These are phyloP conservation scores for Chironomus striatipennis DNA, from an alignment of 1,140 invertebrate genomes.

Conservation along the genomic window DNA sequence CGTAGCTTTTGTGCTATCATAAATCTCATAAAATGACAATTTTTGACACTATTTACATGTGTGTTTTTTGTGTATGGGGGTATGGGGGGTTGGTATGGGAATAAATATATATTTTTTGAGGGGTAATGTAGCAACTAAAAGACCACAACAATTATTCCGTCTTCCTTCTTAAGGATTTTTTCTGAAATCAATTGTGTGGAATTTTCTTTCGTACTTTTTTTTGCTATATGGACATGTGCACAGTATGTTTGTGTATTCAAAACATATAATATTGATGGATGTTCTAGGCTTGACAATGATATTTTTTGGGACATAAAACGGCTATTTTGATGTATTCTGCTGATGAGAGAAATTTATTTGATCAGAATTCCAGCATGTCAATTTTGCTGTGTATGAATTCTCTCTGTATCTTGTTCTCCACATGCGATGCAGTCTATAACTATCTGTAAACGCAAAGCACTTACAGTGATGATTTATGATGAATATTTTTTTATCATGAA, in stretches of 20 bases:
- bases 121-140: background rate
- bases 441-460: conserved; percentile 12
- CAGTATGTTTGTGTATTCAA: background rate
- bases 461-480: conserved; percentile 7
- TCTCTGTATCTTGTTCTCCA: background rate
- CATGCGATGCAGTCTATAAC: background rate
- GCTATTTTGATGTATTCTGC: background rate
- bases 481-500: background rate
- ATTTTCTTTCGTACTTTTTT: background rate
- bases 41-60: background rate
- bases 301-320: background rate
- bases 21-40: background rate
- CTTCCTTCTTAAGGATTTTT: background rate
- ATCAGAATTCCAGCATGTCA: conserved; percentile 5
- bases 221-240: background rate
- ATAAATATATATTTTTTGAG: no score
- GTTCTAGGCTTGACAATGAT: background rate
- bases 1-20: background rate
- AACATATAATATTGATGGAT: background rate
- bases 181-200: background rate
- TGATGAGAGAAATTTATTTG: background rate
- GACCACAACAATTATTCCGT: background rate
- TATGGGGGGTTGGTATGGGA: background rate
- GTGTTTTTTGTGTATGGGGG: background rate
- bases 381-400: background rate